These are phyloP conservation scores for Doryteuthis pealeii DNA, from an alignment of 1,140 invertebrate species.

Conservation along the genomic window DNA sequence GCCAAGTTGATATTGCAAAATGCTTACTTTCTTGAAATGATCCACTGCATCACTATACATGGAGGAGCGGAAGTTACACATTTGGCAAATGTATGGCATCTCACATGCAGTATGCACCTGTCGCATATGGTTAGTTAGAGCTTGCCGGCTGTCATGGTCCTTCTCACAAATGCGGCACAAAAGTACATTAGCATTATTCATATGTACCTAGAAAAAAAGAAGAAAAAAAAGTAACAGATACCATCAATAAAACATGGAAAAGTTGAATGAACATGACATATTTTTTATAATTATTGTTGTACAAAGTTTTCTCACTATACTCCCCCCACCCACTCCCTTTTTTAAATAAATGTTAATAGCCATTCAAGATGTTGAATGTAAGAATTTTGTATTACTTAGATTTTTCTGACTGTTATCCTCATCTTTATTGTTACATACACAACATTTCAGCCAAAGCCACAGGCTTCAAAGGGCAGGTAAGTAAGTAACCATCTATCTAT, in stretches of 20 bases:
- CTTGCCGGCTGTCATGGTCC: constrained; percentile 41
- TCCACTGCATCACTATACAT: constrained; percentile 58
- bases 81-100: constrained; percentile 57
- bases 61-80: constrained; percentile 55
- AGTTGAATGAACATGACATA: too few species aligned
- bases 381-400: too few species aligned
- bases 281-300: too few species aligned
- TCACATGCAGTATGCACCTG: constrained; percentile 50
- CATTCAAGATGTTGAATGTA: too few species aligned
- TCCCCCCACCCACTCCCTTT: not conserved
- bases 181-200: constrained; percentile 53
- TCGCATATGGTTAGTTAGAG: constrained; percentile 50
- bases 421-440: too few species aligned
- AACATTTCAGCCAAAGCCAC: too few species aligned
- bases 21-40: constrained; percentile 56
- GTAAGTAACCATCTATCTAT: too few species aligned
- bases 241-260: too few species aligned
- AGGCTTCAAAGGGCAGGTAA: too few species aligned
- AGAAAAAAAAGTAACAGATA: not conserved
- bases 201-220: constrained; percentile 44
- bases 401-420: too few species aligned
- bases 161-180: constrained; percentile 58
- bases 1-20: too few species aligned
- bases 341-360: not conserved
- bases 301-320: too few species aligned